Conservation (phyloP, 2,888 invertebrate genomes). For the Amiota minor region DNA sequence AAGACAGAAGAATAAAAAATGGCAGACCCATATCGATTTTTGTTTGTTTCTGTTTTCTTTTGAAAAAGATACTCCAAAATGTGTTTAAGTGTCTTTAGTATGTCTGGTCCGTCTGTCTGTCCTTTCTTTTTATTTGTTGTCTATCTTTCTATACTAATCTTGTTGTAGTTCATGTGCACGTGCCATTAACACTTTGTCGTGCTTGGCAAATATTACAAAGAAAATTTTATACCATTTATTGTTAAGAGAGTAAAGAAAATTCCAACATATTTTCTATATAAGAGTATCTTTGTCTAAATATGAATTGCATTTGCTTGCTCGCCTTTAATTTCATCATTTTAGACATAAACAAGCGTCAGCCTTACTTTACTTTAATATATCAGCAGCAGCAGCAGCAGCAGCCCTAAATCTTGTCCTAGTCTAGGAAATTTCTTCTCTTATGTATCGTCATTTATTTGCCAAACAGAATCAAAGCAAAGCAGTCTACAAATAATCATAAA, state of each 20-base stretch:
- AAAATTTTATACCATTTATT: not conserved
- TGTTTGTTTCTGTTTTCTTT: not conserved
- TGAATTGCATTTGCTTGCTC: not conserved
- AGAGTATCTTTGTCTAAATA: no score
- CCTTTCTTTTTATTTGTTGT: slow-evolving; percentile 8
- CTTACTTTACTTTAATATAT: not conserved
- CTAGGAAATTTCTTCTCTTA: slow-evolving; percentile 26
- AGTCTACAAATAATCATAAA: slow-evolving; percentile 15
- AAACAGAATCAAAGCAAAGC: slow-evolving; percentile 8
- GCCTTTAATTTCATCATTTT: slow-evolving; percentile 60
- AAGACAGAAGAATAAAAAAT: not conserved
- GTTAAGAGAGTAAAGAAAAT: slow-evolving; percentile 39
- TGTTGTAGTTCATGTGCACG: slow-evolving; percentile 50
- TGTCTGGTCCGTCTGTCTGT: slow-evolving; percentile 18
- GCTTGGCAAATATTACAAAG: slow-evolving; percentile 21
- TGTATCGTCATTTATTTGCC: slow-evolving; percentile 9
- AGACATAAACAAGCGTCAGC: slow-evolving; percentile 47
- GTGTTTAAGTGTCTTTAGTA: not conserved
- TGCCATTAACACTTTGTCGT: slow-evolving; percentile 67
- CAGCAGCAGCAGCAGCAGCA: slow-evolving; percentile 40
- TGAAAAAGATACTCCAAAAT: not conserved
- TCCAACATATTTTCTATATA: slow-evolving; percentile 48
- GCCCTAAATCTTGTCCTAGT: slow-evolving; percentile 57
- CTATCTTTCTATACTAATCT: slow-evolving; percentile 12
- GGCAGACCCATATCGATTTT: slow-evolving; percentile 21